Base-by-base conservation (phyloP, 2,888 invertebrate species). In the Volucella zonaria region DNA sequence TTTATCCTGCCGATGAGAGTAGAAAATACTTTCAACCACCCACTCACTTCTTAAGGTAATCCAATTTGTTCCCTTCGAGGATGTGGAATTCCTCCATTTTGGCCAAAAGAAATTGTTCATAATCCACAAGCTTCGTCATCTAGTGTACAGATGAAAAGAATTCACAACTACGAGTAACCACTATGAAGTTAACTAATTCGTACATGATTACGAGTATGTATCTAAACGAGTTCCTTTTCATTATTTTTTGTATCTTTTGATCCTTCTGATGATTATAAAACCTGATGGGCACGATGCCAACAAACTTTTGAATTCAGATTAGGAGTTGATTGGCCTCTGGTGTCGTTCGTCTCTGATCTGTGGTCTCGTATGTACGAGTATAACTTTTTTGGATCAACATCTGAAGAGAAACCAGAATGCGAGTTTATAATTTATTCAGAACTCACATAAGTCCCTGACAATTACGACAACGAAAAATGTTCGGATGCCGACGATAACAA, bases 1-100 rank as follows among this genome's bases (percentile, higher is more conserved):
- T 1, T 31, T 31, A 31, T 31, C 6, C 0, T 6, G 31, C 31
- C 31, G 31, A 31, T 73, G 6, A 47, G 15, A 18, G 14, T 42
- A 45, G 47, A 8, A 52, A 38, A 49, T 31, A 52, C 31, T 56
- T 8, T 45, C n/a, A 14, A 31, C 45, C 14, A 10, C 51, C 59
- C 47, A 88, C 90, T 89, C 85, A 90, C 90, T 89, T 87, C 81
- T 87, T 89, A 23, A 90, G 88, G 78, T 88, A 90, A 85, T 89
- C 87, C 88, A 91, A 88, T 88, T 90, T 90, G 45, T 88, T 87
- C 75, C 90, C 88, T 81, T 90, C 90, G 61, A 88, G 87, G 42
- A 71, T 85, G 14, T 90, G 77, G 62, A 89, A 91, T 45, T 83
- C 89, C 71, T 89, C 88, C 88, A 90, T 89, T 43, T 88, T 86